A percentile compares a stretch with the other conserved stretches of the same genome.
Conservation (phyloP, 2,797 vertebrate genomes). For the Spatula clypeata region DNA sequence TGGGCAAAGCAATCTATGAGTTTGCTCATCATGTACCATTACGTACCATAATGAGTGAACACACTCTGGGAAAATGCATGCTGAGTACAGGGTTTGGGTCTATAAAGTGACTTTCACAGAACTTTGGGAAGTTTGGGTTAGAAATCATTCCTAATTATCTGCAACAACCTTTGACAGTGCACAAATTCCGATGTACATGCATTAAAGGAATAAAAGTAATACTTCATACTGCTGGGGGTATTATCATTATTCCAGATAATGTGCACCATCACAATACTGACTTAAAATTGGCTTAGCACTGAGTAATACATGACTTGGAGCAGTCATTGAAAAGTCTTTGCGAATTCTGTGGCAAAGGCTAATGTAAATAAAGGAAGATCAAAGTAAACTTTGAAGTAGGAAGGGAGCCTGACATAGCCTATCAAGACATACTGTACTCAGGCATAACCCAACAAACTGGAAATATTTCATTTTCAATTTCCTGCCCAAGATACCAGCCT, state of each 20-base stretch:
- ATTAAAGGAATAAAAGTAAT: background rate
- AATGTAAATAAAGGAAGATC: slow-evolving; percentile 74
- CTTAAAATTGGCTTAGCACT: slow-evolving; percentile 18
- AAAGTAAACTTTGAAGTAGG: slow-evolving; percentile 73
- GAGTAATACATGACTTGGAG: slow-evolving; percentile 17
- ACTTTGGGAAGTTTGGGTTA: background rate
- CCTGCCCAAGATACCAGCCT: slow-evolving; percentile 10
- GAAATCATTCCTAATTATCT: background rate
- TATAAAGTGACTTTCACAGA: background rate
- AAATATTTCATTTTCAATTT: slow-evolving; percentile 68
- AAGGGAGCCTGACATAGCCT: slow-evolving; percentile 46
- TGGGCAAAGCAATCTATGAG: background rate
- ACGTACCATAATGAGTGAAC: background rate
- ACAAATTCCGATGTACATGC: background rate
- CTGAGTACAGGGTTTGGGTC: background rate
- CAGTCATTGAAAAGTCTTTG: slow-evolving; percentile 50
- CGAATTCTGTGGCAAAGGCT: slow-evolving; percentile 53
- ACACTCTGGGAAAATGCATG: background rate
- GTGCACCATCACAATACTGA: background rate
- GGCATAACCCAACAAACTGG: slow-evolving; percentile 54
- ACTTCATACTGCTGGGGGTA: background rate
- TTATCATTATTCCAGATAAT: background rate
- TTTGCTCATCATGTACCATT: background rate
- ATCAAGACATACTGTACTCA: slow-evolving; percentile 19
- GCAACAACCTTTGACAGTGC: background rate